Evolutionary conservation across 1,140 invertebrate genomes (phyloP), one percentile per base, ranked within the genome.

Genomic region (Pseudobourletiella spinata): DNA sequence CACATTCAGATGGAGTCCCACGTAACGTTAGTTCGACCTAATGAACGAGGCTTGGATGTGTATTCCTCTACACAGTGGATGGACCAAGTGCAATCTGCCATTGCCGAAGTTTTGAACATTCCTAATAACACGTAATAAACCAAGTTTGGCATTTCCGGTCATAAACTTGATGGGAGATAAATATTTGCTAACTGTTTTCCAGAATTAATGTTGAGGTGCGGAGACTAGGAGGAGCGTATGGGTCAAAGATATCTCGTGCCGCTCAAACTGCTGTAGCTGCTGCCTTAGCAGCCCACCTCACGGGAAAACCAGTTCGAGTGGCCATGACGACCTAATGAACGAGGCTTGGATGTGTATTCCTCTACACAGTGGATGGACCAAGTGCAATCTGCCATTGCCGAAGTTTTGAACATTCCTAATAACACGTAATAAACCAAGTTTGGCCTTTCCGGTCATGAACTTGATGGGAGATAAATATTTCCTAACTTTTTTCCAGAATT

Each of bases 361-460:
- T 62, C 76, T 16, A 78, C 73, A 1, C 86, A 88, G 69, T 87
- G 81, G 79, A 75, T 84, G 16, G 83, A 87, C 71, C 70, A 79
- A 2, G 73, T 75, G 0, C 86, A 89, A 74, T 72, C 75, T 28
- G 74, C 78, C 0, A 77, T 88, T n/a, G 78, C 85, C 0, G 73
- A 78, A 18, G 75, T 80, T 25, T 74, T 89, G 1, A 71, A 69
- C 14, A 64, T 80, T 20, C 74, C 75, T 0, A 73, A 74, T 42
- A 78, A 80, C 61, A 76, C 72, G 79, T 71, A 65, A 57, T 60
- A 35, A 16, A 60, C 46, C 14, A 50, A 18, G 15, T 11, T 50
- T 18, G 18, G 8, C 11, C 46, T 50, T 16, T 22, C 11, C 15
- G 6, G 8, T 50, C 15, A 16, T 16, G 22, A 50, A 16, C 15